phyloP scores from a whole-genome alignment of 2,113 vertebrate species.

The human (Homo sapiens) region DNA sequence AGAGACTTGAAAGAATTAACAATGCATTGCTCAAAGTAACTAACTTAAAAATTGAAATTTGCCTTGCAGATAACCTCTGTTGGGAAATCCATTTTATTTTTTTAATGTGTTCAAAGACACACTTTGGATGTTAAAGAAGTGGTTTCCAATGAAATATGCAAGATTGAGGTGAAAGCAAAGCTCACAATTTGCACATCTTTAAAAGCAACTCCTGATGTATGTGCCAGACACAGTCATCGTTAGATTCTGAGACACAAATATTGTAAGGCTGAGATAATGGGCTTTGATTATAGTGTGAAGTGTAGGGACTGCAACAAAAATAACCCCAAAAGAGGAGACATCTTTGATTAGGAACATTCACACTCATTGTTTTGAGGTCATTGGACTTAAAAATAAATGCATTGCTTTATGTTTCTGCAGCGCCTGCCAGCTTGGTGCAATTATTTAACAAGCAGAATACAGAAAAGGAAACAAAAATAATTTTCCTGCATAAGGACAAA shows the following conservation, averaged over 20 bases:
- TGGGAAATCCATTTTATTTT: slow-evolving; percentile 1
- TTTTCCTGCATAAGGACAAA: background rate
- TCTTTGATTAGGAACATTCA: slow-evolving; percentile 48
- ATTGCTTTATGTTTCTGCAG: background rate
- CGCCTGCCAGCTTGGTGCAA: background rate
- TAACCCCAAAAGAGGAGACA: background rate
- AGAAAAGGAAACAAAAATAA: slow-evolving; percentile 6
- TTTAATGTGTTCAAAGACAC: slow-evolving; percentile 27
- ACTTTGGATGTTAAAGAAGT: background rate
- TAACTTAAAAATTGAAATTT: background rate
- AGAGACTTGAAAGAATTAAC: background rate
- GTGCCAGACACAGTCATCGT: slow-evolving; percentile 68
- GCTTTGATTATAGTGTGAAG: slow-evolving; percentile 70
- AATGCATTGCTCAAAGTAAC: background rate
- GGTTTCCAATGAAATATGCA: slow-evolving; percentile 39
- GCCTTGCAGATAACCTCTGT: background rate
- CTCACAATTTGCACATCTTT: slow-evolving; percentile 65
- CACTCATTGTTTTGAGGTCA: slow-evolving; percentile 29
- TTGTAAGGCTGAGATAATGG: slow-evolving; percentile 64
- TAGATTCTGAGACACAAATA: slow-evolving; percentile 75
- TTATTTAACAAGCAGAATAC: background rate
- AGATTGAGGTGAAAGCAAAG: slow-evolving; percentile 42
- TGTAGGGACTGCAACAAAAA: slow-evolving; percentile 61
- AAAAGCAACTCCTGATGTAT: slow-evolving; percentile 62
- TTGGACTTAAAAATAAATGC: slow-evolving; percentile 21